Base-by-base conservation (phyloP, 1,140 invertebrate species). In the Sminthurinus signatus region DNA sequence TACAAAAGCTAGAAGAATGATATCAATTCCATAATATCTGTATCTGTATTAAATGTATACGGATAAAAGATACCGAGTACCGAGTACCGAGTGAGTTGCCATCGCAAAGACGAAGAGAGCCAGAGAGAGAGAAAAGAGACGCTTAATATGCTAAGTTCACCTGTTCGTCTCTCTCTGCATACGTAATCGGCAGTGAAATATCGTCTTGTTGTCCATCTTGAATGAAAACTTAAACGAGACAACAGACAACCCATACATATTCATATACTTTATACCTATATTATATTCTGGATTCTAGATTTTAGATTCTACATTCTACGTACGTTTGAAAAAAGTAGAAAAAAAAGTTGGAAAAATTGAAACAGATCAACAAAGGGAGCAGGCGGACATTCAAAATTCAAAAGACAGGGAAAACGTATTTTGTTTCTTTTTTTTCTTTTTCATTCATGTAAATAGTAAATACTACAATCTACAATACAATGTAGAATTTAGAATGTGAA, bases 191-290 rank as follows among this genome's bases (percentile, higher is more conserved):
- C 50, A 64, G 62, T 64, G 62, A 64, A 58, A 64, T 64, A 64
- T 64, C 58, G 62, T 64, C 62, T 64, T 64, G 62, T 64, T 64
- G 52, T 46, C 25, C 44, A 61, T n/a, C n/a, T n/a, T n/a, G n/a
- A n/a, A n/a, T n/a, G n/a, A n/a, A n/a, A n/a, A n/a, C n/a, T n/a
- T n/a, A n/a, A n/a, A n/a, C n/a, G n/a, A n/a, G n/a, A n/a, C n/a
- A n/a, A n/a, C n/a, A n/a, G n/a, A n/a, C n/a, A n/a, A n/a, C n/a
- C n/a, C n/a, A n/a, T n/a, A n/a, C n/a, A n/a, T n/a, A n/a, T n/a
- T n/a, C n/a, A n/a, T n/a, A n/a, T n/a, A n/a, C n/a, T n/a, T n/a
- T n/a, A n/a, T n/a, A n/a, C n/a, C n/a, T n/a, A n/a, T n/a, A n/a
- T n/a, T n/a, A n/a, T n/a, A n/a, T n/a, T n/a, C n/a, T n/a, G n/a